Evolutionary conservation across 2,797 vertebrate genomes (phyloP).

Genomic region (Ambastaia sidthimunki): DNA sequence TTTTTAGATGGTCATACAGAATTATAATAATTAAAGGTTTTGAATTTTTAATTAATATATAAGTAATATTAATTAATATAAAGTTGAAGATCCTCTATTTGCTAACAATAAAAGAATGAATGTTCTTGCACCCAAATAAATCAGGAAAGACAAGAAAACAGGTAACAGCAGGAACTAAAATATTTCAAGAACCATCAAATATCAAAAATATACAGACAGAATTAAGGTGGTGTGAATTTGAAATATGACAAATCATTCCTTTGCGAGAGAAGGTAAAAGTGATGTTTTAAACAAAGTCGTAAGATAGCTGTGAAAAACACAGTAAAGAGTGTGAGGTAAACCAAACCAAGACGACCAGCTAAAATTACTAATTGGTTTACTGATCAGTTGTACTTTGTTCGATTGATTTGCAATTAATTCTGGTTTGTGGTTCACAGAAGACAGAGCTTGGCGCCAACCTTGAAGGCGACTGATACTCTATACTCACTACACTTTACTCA

Average conservation of each 20-base stretch:
- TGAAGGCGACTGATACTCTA: slow-evolving; percentile 89
- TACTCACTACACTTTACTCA: slow-evolving; percentile 75
- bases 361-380: slow-evolving; percentile 99
- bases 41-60: background rate
- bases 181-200: background rate
- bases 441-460: slow-evolving; percentile 96
- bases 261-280: background rate
- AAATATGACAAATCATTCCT: background rate
- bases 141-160: background rate
- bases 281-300: slow-evolving; percentile 38
- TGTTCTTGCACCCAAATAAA: background rate
- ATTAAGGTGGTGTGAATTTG: background rate
- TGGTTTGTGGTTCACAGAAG: slow-evolving; percentile 92
- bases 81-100: background rate
- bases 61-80: background rate
- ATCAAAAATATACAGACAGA: background rate
- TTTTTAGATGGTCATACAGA: background rate
- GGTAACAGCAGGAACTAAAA: background rate
- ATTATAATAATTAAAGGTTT: background rate
- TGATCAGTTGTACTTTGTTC: slow-evolving; percentile 99
- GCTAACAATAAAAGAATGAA: background rate
- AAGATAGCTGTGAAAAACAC: slow-evolving; percentile 47
- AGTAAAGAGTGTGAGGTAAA: slow-evolving; percentile 73
- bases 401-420: slow-evolving; percentile 99
- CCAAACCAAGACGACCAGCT: slow-evolving; percentile 88